Evolutionary conservation across 2,113 vertebrate species (phyloP), one percentile per base, ranked within the genome.

Genomic region (Petrocephalus microphthalmus): DNA sequence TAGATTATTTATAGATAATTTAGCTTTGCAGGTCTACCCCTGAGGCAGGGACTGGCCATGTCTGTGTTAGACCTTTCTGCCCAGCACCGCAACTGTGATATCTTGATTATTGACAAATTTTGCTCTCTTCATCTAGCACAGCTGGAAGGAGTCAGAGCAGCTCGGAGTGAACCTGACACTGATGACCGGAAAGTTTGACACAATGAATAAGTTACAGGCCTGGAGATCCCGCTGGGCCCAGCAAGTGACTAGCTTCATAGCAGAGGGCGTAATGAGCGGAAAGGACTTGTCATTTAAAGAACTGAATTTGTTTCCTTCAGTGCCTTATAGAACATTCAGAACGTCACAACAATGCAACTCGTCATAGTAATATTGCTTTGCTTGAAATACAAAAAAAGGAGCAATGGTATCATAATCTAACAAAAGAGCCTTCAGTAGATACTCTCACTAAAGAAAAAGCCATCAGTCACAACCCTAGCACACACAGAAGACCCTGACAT

Each of bases 311-410:
- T 95, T 96, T 97, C 97, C 97, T 98, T 97, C 96, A 98, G 98
- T 99, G 98, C 98, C 98, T 99, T 99, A 99, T 95, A 96, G 97
- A 99, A 98, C 94, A 96, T 96, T 97, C 97, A 96, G 95, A 95
- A 96, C 98, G 95, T 98, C 94, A 95, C 94, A 95, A 96, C 96
- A 99, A 98, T 98, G 97, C 97, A 98, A 98, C 97, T 96, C 97
- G 96, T 96, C 96, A 97, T 94, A 89, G 96, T 96, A 96, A 97
- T 96, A 96, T 95, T 95, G 96, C 96, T 98, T 98, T 96, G 96
- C 97, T 97, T 97, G 95, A 97, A 96, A 93, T 95, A 94, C 94
- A 95, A 89, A 91, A 92, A 92, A 90, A 22, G 25, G 89, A 95
- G 92, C 94, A 94, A 92, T 93, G 92, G 94, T 92, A 94, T 94